Conservation (phyloP, 2,113 vertebrate genomes). For the Eonycteris spelaea region DNA sequence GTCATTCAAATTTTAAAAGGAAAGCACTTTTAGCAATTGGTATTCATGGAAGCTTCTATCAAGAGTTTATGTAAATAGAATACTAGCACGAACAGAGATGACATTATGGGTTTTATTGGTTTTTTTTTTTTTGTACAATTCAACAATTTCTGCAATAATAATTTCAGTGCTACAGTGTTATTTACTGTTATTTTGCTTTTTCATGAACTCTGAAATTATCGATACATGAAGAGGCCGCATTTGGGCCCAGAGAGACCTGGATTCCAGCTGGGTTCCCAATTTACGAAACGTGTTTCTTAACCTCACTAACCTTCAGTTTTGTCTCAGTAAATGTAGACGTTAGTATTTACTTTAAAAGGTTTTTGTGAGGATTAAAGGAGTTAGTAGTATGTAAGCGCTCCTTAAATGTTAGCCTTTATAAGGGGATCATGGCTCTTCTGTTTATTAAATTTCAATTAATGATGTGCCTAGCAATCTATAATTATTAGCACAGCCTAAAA, state of each 20-base stretch:
- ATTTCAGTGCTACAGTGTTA: background rate
- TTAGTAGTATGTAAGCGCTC: background rate
- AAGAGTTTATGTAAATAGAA: background rate
- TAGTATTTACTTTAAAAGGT: background rate
- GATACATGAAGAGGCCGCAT: background rate
- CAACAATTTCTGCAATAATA: background rate
- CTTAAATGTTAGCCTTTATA: background rate
- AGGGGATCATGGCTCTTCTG: background rate
- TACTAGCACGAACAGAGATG: background rate
- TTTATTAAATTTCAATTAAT: background rate
- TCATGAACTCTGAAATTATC: background rate
- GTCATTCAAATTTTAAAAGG: slow-evolving; percentile 35
- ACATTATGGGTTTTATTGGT: background rate
- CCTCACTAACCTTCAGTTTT: background rate
- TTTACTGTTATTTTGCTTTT: background rate
- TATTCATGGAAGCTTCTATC: background rate
- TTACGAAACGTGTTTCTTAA: background rate
- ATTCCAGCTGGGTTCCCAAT: background rate
- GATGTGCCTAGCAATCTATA: background rate
- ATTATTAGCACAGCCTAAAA: background rate
- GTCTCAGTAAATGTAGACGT: background rate
- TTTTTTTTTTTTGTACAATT: background rate
- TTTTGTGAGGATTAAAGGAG: background rate
- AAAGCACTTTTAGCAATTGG: background rate
- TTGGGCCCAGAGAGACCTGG: background rate